Evolutionary conservation across 2,888 invertebrate species (phyloP), one percentile per base, ranked within the genome.

Genomic region (Drosophila picticornis): DNA sequence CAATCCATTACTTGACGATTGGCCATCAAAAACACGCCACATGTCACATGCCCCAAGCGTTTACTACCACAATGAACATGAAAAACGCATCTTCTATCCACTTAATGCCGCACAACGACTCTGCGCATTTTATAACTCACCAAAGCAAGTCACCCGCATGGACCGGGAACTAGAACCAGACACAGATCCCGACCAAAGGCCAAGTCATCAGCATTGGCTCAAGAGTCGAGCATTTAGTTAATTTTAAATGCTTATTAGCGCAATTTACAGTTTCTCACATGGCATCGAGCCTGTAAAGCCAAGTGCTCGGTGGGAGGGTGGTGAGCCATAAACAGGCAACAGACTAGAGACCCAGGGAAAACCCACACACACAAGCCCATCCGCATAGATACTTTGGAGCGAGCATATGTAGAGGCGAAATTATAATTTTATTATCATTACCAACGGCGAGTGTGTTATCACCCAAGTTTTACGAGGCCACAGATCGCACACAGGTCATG

Each of bases 391-490:
- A 61, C 79, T 77, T 74, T 59, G 58, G 74, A 68, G 38, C n/a
- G 25, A 77, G 75, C 82, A 80, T 82, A 88, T 90, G 80, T 84
- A 72, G 75, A 83, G 78, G 69, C 81, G 85, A 84, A 91, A 90
- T 91, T 87, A 91, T 92, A 92, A 92, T 91, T 92, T 91, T 91
- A 91, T 91, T 91, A 91, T 91, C 92, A 92, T 92, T 90, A 80
- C 87, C 83, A 84, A 81, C 80, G 81, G 72, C 76, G 77, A 78
- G 90, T 84, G 77, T 90, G 86, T 88, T 87, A 88, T 86, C 83
- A 83, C 81, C 80, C 80, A 78, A 70, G 81, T 91, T 91, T 91
- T 89, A 91, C 81, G 91, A 91, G 85, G 77, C 71, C 80, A 81
- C 84, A 89, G 87, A 86, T 84, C 81, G 81, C 80, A 78, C 51